Conservation (phyloP, 2,113 vertebrate genomes). For the Lota lota region DNA sequence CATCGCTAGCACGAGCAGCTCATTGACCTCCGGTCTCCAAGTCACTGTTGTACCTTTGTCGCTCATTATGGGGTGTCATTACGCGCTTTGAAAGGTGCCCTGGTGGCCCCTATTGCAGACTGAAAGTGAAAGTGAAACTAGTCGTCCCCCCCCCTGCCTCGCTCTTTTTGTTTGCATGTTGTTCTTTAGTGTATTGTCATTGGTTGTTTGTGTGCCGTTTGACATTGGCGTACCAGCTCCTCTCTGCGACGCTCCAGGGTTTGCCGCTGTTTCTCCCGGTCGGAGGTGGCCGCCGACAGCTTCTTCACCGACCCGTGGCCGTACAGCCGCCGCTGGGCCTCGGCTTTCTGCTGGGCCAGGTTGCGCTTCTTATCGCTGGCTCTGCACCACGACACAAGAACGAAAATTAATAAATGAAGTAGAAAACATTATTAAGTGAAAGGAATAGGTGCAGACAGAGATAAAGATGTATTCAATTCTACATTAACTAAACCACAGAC, state of each 20-base stretch:
- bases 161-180: too few relatives aligned
- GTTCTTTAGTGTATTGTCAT: too few relatives aligned
- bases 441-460: not conserved
- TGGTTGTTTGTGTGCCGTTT: too few relatives aligned
- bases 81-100: constrained; percentile 1
- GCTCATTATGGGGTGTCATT: not conserved
- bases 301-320: constrained; percentile 89
- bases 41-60: not conserved
- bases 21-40: not conserved
- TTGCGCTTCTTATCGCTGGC: constrained; percentile 95
- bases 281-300: constrained; percentile 85
- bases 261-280: constrained; percentile 93
- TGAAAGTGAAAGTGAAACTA: too few relatives aligned
- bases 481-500: not conserved
- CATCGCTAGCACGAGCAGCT: too few relatives aligned
- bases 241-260: constrained; percentile 88
- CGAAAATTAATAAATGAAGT: not conserved
- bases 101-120: too few relatives aligned
- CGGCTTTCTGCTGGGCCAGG: constrained; percentile 95
- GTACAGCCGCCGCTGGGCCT: constrained; percentile 91
- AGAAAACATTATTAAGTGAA: too few relatives aligned
- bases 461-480: not conserved
- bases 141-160: too few relatives aligned
- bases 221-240: constrained; percentile 81
- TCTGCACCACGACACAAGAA: constrained; percentile 66